Base-by-base conservation (phyloP, 2,888 invertebrate genomes). In the Coelogynopora nodosa region DNA sequence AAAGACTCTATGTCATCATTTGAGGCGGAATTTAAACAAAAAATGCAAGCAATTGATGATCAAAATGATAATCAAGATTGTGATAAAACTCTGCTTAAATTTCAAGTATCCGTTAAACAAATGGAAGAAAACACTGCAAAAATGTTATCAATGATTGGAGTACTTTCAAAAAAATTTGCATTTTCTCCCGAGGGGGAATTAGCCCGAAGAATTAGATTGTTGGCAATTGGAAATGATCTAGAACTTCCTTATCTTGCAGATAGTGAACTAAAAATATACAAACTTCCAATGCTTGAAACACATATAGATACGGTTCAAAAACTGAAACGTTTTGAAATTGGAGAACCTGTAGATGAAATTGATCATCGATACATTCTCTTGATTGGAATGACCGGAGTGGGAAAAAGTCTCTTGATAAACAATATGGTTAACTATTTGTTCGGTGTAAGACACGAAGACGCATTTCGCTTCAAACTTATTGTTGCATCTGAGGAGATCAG, bases 321-420 rank as follows among this genome's bases (percentile, higher is more conserved):
- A 49, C 49, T 49, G 18, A 49, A 49, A 49, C 5, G 49, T 49
- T 49, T 49, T 49, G 49, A 49, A 49, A 5, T 49, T 13, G 49
- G 49, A 49, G 49, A 49, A 49, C 10, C 18, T 49, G 49, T 87
- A 88, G 29, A 85, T 80, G 49, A 89, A 89, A 85, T 67, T n/a
- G 26, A 18, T 5, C 49, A 49, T 49, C 18, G 18, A 13, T 49
- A 49, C 30, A 87, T 86, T 23, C 29, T 86, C 67, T 23, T 86
- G 0, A 67, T 86, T 18, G 86, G 86, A 28, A 85, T 67, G 23
- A 86, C 86, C 29, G 86, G 86, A 0, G 31, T 85, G 0, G 86
- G 86, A 23, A 86, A 86, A 30, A 86, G 28, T 30, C 85, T 85
- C 28, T 31, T 86, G n/a, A 86, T 86, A n/a, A 31, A 87, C 80